Percentiles rank a stretch among this genome's conserved stretches.
Evolutionary conservation across 2,797 vertebrate species (phyloP).

Genomic region (Anolis apletophallus): DNA sequence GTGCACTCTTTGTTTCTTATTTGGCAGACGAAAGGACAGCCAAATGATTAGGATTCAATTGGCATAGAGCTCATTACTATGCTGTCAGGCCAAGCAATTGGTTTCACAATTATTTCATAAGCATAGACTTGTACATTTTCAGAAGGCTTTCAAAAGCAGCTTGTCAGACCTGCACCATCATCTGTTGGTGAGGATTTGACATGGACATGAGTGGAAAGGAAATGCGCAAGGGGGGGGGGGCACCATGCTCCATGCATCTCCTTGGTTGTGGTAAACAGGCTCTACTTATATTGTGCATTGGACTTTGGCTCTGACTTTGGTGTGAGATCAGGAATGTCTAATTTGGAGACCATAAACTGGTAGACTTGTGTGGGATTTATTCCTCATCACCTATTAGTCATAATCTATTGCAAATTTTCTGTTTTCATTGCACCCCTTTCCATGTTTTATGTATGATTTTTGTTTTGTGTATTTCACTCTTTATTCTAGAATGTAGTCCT

Average conservation of each 20-base stretch:
- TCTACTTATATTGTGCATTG: not conserved
- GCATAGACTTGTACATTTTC: not conserved
- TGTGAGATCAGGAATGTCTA: not conserved
- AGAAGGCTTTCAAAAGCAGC: not conserved
- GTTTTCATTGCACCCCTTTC: not conserved
- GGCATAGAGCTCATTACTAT: constrained; percentile 32
- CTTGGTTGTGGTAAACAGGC: not conserved
- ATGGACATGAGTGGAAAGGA: not conserved
- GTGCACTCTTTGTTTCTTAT: not conserved
- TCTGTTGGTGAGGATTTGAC: not conserved
- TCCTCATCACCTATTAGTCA: not conserved
- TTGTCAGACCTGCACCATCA: not conserved
- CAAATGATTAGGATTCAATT: not conserved
- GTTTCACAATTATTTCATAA: constrained; percentile 30
- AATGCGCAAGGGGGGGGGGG: not conserved
- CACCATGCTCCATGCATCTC: not conserved
- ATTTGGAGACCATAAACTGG: not conserved
- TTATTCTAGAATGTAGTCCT: not conserved
- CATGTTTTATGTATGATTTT: not conserved
- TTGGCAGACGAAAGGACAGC: not conserved
- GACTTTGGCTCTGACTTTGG: not conserved
- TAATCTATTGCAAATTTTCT: not conserved
- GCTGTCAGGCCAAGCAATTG: constrained; percentile 35
- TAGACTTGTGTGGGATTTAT: not conserved
- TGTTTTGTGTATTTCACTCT: not conserved